Base-by-base conservation (phyloP, 2,797 vertebrate genomes). In the Garrulus glandarius region DNA sequence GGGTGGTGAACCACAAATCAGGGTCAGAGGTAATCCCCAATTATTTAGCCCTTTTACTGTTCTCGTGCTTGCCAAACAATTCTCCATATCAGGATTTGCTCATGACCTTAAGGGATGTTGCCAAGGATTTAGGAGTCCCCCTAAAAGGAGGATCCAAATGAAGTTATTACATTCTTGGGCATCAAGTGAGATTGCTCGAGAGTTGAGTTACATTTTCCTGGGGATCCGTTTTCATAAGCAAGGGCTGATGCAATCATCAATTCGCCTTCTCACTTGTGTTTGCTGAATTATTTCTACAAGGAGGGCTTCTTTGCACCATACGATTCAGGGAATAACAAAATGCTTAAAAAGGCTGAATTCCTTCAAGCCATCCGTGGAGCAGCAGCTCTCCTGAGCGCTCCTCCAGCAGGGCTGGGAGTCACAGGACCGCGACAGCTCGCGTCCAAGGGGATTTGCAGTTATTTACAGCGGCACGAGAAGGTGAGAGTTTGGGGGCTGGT, bases 21-120 rank as follows among this genome's bases (percentile, higher is more conserved):
- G 89, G 93, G 91, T 86, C 94, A 95, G 92, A 95, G 93, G 93
- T 97, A 97, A 97, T 97, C 91, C 93, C 92, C 91, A 88, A 95
- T 96, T 95, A 96, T 93, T 96, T 84, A 94, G 94, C 87, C 92
- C 91, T 96, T 96, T 96, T 93, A 87, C 91, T 94, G 87, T 77
- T 96, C 89, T 59, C 6, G 1, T 59, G 76, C 92, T 91, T 93
- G 95, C 95, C 93, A 96, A 89, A 94, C 91, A 92, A 85, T 95
- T 68, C 95, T 85, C 89, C 84, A 3, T 89, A 95, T 94, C 96
- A 32, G 85, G 93, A 57, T 87, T 96, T 96, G 59, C 93, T 93
- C 92, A 70, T 97, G 96, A 94, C 95, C 93, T 96, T 96, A 97
- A 95, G 95, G 89, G 96, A 92, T 1, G 47, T 41, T 93, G 93